Evolutionary conservation across 2,797 vertebrate species (phyloP), one percentile per base, ranked within the genome.

Genomic region (Phaenicophaeus curvirostris): DNA sequence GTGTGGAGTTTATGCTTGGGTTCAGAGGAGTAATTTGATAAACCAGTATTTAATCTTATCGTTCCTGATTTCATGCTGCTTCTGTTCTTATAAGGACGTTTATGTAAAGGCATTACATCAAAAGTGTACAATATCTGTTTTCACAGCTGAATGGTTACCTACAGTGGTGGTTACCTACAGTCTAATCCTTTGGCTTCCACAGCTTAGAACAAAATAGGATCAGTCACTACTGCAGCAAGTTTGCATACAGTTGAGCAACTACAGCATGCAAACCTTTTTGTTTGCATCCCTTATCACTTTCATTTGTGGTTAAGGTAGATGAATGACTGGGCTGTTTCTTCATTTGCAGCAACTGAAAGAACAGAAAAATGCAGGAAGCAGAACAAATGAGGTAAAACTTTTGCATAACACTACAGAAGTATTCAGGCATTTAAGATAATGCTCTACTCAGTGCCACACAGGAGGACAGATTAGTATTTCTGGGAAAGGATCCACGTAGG

Each of bases 331-430:
- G 3, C 0, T 24, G 31, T 93, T 69, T 91, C 51, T 80, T 96
- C 0, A 0, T 94, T 98, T 97, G 25, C 92, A 99, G 99, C 99
- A 99, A 99, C 97, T 99, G 85, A 99, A 99, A 90, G 99, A 99
- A 95, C 99, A 99, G 98, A 99, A 99, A 84, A 98, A 99, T 1
- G 96, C 98, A 2, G 98, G 98, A 48, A 99, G 98, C 97, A 98
- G 99, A 97, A 99, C 98, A 5, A 99, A 98, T 10, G 99, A 99
- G 98, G 99, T 99, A 95, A 75, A 58, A 27, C 31, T 72, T 57
- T 28, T 66, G 10, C 19, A 24, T 37, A 19, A 55, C 27, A 28
- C 35, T 37, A 17, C 30, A 27, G 37, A 44, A 11, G 21, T 28
- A 30, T 37, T 90, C 12, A 23, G 20, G 53, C 20, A n/a, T 80